Evolutionary conservation across 2,888 invertebrate genomes (phyloP).

Genomic region (Drosophila formosana): DNA sequence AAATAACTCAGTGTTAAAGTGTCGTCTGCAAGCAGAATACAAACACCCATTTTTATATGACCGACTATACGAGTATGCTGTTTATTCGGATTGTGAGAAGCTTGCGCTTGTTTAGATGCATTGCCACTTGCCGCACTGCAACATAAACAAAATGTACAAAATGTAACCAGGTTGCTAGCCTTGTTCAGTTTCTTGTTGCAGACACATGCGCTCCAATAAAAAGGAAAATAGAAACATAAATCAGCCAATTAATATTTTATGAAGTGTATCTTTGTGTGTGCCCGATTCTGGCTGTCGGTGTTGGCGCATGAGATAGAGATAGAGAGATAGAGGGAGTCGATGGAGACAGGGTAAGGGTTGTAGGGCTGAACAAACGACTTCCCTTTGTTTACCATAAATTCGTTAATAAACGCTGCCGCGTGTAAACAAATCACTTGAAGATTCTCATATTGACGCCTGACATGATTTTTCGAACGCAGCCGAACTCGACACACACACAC

Average conservation of each 20-base stretch:
- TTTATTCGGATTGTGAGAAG: conserved; percentile 32
- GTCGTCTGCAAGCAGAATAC: not conserved
- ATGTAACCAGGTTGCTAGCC: conserved; percentile 22
- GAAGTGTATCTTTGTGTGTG: conserved; percentile 73
- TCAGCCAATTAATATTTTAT: conserved; percentile 81
- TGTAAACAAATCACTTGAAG: conserved; percentile 84
- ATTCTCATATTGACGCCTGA: conserved; percentile 82
- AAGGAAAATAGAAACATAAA: conserved; percentile 78
- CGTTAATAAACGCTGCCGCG: conserved; percentile 81
- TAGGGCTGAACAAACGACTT: conserved; percentile 74
- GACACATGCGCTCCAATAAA: conserved; percentile 67
- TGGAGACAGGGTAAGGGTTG: conserved; percentile 7
- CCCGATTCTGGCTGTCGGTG: conserved; percentile 29
- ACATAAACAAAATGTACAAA: conserved; percentile 50
- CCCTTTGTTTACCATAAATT: conserved; percentile 82
- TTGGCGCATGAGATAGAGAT: conserved; percentile 41
- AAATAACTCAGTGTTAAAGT: not conserved
- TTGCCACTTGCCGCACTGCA: conserved; percentile 49
- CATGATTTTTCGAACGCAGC: conserved; percentile 69
- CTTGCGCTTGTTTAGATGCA: conserved; percentile 60
- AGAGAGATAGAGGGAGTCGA: not conserved
- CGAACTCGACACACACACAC: conserved; percentile 38
- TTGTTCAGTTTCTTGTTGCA: conserved; percentile 26
- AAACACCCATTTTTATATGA: not conserved
- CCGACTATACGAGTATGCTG: not conserved